phyloP scores from a whole-genome alignment of 2,797 vertebrate genomes.

The Pseudocheirus occidentalis region DNA sequence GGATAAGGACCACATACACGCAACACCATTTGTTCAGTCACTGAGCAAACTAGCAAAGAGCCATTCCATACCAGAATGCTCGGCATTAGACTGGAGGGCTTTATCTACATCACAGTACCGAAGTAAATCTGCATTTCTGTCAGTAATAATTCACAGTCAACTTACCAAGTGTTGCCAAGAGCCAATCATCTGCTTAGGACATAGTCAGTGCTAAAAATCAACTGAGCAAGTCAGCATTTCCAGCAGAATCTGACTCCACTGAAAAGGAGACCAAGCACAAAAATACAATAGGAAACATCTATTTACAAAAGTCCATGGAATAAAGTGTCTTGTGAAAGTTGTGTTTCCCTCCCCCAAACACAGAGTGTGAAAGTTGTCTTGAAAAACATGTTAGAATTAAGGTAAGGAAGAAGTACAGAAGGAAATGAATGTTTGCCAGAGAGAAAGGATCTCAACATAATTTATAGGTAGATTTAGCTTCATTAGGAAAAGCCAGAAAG shows the following conservation, averaged over 20 bases:
- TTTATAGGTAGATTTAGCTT: constrained; percentile 75
- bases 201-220: constrained; percentile 78
- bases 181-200: constrained; percentile 68
- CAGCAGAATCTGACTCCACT: constrained; percentile 62
- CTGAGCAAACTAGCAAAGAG: constrained; percentile 76
- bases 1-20: constrained; percentile 73
- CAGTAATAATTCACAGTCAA: constrained; percentile 74
- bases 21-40: constrained; percentile 78
- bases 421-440: constrained; percentile 55
- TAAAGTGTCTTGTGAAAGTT: constrained; percentile 80
- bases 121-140: constrained; percentile 73
- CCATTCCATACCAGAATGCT: constrained; percentile 76
- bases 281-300: constrained; percentile 75
- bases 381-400: constrained; percentile 65
- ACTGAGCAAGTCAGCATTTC: constrained; percentile 67
- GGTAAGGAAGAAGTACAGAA: constrained; percentile 50
- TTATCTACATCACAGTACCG: constrained; percentile 80
- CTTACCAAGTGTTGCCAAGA: constrained; percentile 61
- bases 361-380: constrained; percentile 67
- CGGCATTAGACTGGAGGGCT: constrained; percentile 74
- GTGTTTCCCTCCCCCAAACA: constrained; percentile 33
- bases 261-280: constrained; percentile 73
- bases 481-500: constrained; percentile 83
- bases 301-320: constrained; percentile 83
- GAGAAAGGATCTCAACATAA: constrained; percentile 64